Base-by-base conservation (phyloP, 2,888 invertebrate species). In the Ennomos erosarius region DNA sequence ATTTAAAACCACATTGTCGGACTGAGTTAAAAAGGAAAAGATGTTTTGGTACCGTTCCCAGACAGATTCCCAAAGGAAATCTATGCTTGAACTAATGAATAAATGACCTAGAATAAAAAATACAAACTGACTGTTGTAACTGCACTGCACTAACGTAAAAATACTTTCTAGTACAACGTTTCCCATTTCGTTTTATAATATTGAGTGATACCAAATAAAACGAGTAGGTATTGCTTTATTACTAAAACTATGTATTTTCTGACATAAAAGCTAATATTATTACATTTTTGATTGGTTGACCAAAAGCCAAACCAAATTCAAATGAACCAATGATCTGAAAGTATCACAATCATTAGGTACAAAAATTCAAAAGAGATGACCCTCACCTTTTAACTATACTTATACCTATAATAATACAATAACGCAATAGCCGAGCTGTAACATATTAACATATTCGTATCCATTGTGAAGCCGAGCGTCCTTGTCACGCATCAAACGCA, bases 401-500 rank as follows among this genome's bases (percentile, higher is more conserved):
- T 16, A 16, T 2, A 13, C 26, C n/a, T n/a, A n/a, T n/a, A n/a
- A 10, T 6, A 6, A 6, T 26, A 39, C 36, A 33, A 38, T 43
- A 52, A 48, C 39, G 51, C 43, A 40, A 16, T 39, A 51, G 43
- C 40, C 34, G 34, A 46, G 44, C 38, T 35, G 47, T 46, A 36
- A 37, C 48, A 52, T 52, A 68, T 63, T 66, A 64, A 37, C 59
- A 61, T 66, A 63, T 65, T 59, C 65, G 63, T 69, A 64, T 64
- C 65, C 59, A 64, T 62, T 69, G 60, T 65, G 52, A 63, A 55
- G 42, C 52, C 55, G 10, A 38, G 53, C 57, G 59, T 64, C 64
- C 67, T 64, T 67, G 67, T 65, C 65, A 62, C 67, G 55, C 62
- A 62, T 69, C 65, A 69, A 65, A 64, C 59, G 52, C 61, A 61